Percentiles rank a stretch among this genome's conserved stretches.
Conservation (phyloP, 2,888 invertebrate species). For the Zonitis immaculata region DNA sequence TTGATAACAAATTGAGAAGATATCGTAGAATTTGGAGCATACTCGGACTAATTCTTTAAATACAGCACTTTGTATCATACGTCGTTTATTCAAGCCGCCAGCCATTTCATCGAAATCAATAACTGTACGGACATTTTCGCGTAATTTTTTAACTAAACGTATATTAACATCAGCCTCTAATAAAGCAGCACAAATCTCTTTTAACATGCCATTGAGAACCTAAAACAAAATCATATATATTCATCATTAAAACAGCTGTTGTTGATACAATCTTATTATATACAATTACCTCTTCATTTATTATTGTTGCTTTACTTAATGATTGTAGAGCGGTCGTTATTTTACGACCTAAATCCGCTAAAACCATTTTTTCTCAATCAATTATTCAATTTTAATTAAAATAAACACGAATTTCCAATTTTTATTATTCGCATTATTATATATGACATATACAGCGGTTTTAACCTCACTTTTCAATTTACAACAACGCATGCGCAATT, state of each 20-base stretch:
- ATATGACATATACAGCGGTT: too few species aligned
- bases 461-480: too few species aligned
- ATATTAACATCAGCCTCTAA: constrained; percentile 98
- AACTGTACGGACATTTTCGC: constrained; percentile 95
- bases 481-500: too few species aligned
- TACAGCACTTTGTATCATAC: constrained; percentile 98
- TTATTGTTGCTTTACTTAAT: constrained; percentile 95
- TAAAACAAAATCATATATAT: constrained; percentile 42
- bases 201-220: constrained; percentile 98
- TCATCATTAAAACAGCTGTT: constrained; percentile 31
- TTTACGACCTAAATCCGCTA: constrained; percentile 99
- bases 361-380: constrained; percentile 72
- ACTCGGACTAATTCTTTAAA: constrained; percentile 98
- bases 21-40: constrained; percentile 18
- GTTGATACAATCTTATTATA: not conserved
- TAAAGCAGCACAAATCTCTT: constrained; percentile 96
- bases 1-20: not conserved
- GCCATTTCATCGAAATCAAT: constrained; percentile 99
- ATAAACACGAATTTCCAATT: not conserved
- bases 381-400: too few species aligned
- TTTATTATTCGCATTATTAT: not conserved
- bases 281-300: constrained; percentile 93
- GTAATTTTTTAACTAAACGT: constrained; percentile 85
- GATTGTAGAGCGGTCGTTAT: constrained; percentile 98
- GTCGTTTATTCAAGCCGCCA: constrained; percentile 92